phyloP scores from a whole-genome alignment of 2,888 invertebrate genomes.

The Sarcophaga variegata region DNA sequence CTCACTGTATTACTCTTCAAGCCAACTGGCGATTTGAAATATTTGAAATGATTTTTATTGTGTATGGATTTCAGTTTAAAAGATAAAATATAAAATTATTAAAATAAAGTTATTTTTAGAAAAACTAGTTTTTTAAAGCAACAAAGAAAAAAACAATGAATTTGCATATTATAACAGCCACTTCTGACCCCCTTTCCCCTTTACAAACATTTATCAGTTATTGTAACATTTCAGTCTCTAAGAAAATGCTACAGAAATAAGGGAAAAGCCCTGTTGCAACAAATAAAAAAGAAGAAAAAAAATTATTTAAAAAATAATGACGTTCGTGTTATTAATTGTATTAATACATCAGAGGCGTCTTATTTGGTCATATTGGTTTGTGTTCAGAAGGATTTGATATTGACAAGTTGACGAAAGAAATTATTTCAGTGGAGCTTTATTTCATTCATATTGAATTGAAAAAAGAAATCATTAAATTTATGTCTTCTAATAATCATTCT shows the following conservation, averaged over 20 bases:
- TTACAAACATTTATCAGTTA: no score
- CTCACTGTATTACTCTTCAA: background rate
- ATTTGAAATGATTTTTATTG: no score
- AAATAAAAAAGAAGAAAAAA: no score
- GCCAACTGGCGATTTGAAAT: no score
- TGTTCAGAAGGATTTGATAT: background rate
- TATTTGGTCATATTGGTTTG: background rate
- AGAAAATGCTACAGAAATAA: no score
- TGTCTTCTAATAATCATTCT: no score
- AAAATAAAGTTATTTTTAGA: slow-evolving; percentile 30
- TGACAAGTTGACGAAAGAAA: background rate
- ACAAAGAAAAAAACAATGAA: background rate
- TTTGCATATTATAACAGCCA: background rate
- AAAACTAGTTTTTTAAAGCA: slow-evolving; percentile 6
- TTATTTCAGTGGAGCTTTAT: background rate
- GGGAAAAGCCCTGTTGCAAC: no score
- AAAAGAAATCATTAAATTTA: no score
- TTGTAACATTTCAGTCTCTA: no score
- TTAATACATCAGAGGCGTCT: background rate
- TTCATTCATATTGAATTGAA: background rate
- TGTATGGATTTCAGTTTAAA: background rate
- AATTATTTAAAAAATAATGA: background rate
- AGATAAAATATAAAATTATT: background rate
- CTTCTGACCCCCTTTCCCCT: background rate
- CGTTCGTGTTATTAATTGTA: background rate